A percentile compares a stretch with the other conserved stretches of the same genome.
Evolutionary conservation across 2,888 invertebrate genomes (phyloP).

Genomic region (Encarsia formosa): DNA sequence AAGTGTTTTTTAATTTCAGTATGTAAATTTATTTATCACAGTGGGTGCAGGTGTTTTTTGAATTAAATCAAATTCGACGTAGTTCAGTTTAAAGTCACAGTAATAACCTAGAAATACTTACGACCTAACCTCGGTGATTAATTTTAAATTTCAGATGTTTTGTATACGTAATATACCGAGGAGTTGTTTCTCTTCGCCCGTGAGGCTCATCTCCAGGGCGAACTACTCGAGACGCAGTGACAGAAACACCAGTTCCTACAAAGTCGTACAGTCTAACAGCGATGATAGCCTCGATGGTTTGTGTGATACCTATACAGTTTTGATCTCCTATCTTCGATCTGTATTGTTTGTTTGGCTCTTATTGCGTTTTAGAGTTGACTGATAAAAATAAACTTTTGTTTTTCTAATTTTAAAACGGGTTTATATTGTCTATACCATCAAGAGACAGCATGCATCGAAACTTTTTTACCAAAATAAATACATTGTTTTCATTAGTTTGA

Average conservation of each 20-base stretch:
- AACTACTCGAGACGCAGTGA: constrained; percentile 45
- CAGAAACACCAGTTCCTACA: constrained; percentile 41
- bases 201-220: constrained; percentile 36
- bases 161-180: constrained; percentile 40
- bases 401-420: too few relatives aligned
- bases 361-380: constrained; percentile 2
- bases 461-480: too few relatives aligned
- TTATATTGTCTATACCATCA: too few relatives aligned
- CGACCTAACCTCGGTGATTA: too few relatives aligned
- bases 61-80: too few relatives aligned
- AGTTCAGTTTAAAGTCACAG: too few relatives aligned
- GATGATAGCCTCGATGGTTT: constrained; percentile 26
- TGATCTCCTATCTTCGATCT: neutral
- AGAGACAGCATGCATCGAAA: too few relatives aligned
- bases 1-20: too few relatives aligned
- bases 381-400: constrained; percentile 16
- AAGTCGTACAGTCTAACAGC: constrained; percentile 19
- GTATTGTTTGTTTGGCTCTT: constrained; percentile 3
- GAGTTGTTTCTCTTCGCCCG: constrained; percentile 32
- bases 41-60: too few relatives aligned
- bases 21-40: too few relatives aligned
- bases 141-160: constrained; percentile 43
- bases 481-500: too few relatives aligned
- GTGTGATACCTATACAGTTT: constrained; percentile 1
- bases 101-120: too few relatives aligned